Base-by-base conservation (phyloP, 2,888 invertebrate species). In the Perizoma affinitatum region DNA sequence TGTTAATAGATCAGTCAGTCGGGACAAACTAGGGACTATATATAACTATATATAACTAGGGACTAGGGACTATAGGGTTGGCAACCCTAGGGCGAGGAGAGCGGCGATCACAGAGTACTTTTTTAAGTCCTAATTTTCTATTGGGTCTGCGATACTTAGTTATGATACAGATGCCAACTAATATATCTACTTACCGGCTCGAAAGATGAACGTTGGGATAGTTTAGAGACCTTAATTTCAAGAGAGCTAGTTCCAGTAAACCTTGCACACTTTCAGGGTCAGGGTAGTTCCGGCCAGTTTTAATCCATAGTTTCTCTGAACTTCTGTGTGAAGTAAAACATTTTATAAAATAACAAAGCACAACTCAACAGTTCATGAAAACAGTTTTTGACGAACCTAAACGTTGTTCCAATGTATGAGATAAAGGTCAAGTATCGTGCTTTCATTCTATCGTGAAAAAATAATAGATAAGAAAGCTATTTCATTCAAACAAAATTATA, bases 341-440 rank as follows among this genome's bases (percentile, higher is more conserved):
- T 22, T 11, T 11, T 6, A 43, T 8, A 11, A 9, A 11, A 6
- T 11, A 9, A 1, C 5, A 6, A 8, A 41, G 2, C 42, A 42
- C n/a, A 42, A 10, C 10, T 42, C 4, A 42, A n/a, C 4, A 4
- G 42, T n/a, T n/a, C n/a, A 42, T 42, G 7, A 7, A 4, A 7
- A 7, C n/a, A 8, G 5, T 42, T 38, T 38, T 38, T 38, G 7
- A n/a, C 54, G 66, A 79, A 56, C 97, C 96, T 95, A 87, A 97
- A 97, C 52, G 90, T 82, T 10, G 95, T 95, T 63, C 97, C 97
- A 72, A 97, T 94, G 73, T 97, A 97, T 0, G 96, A 95, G 77
- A 96, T 93, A 74, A 94, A 94, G 48, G 96, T 76, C 68, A 97
- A 92, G 87, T 96, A 97, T 84, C 96, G 93, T 72, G 93, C 93